Conservation (phyloP, 2,797 vertebrate species). For the Oreonectes daqikongensis region DNA sequence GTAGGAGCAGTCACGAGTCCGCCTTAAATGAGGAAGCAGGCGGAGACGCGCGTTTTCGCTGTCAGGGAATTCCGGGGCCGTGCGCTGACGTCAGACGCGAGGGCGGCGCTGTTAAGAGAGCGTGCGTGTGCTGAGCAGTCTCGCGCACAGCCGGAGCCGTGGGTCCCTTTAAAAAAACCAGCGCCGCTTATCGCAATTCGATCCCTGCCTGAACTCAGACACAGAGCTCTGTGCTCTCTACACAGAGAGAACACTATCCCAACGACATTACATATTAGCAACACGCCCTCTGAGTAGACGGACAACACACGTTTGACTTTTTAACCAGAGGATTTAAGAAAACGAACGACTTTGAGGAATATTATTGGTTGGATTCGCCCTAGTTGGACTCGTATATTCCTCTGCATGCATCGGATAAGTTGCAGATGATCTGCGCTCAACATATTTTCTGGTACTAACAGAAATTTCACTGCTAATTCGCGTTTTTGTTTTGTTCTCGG, state of each 20-base stretch:
- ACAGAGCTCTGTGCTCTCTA: constrained; percentile 24
- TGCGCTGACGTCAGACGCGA: constrained; percentile 71
- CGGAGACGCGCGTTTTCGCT: constrained; percentile 59
- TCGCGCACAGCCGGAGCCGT: constrained; percentile 31
- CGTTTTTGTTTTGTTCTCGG: not conserved
- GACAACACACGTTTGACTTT: not conserved
- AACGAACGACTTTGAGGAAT: constrained; percentile 14
- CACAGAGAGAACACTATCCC: constrained; percentile 30
- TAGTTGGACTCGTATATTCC: not conserved
- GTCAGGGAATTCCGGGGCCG: constrained; percentile 80
- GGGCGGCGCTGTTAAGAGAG: not conserved
- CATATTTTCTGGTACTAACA: constrained; percentile 29
- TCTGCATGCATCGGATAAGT: not conserved
- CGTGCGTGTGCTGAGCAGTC: constrained; percentile 14
- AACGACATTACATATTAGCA: constrained; percentile 41
- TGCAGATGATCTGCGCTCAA: not conserved
- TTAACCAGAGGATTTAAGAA: constrained; percentile 13
- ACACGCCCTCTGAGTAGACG: not conserved
- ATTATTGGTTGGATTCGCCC: not conserved
- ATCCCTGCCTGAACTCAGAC: constrained; percentile 58
- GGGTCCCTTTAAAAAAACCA: constrained; percentile 76
- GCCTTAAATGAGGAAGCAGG: constrained; percentile 34
- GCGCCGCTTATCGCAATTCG: constrained; percentile 64
- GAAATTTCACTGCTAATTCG: not conserved
- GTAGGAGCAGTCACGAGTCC: constrained; percentile 64